A percentile compares a stretch with the other conserved stretches of the same genome.
These are phyloP conservation scores for Phymastichus coffea DNA, from an alignment of 1,140 invertebrate genomes.

Conservation along the genomic window DNA sequence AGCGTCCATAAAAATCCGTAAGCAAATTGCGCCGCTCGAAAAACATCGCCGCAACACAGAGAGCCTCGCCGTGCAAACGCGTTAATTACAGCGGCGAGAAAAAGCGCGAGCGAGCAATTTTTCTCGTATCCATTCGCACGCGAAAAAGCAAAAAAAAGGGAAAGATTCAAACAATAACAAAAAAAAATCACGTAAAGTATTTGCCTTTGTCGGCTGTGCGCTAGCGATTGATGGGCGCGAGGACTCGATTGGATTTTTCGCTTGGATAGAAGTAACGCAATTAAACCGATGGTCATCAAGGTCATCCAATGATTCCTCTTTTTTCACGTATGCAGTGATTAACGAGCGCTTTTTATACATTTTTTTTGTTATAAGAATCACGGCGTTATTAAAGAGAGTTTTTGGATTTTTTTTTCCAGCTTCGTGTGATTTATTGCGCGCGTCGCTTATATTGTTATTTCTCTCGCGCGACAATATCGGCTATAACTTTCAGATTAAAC, in stretches of 20 bases:
- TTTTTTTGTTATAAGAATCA: no score
- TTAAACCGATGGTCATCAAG: slow-evolving; percentile 42
- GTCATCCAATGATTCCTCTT: not conserved
- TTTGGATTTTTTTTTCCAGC: no score
- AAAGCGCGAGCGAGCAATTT: not conserved
- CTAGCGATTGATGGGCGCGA: slow-evolving; percentile 41
- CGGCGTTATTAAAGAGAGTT: no score
- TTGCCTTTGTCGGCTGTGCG: slow-evolving; percentile 34
- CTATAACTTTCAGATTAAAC: no score
- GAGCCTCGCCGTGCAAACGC: not conserved
- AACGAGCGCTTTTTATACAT: no score
- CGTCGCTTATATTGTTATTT: no score
- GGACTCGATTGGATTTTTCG: no score
- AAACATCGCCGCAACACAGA: not conserved
- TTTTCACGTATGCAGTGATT: no score
- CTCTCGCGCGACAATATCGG: no score
- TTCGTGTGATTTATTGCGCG: no score
- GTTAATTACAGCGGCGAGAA: slow-evolving; percentile 5
- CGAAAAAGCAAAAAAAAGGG: not conserved
- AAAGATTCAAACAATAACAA: slow-evolving; percentile 14
- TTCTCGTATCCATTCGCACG: no score
- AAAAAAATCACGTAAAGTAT: slow-evolving; percentile 31
- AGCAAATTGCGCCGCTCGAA: not conserved
- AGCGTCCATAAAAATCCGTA: no score
- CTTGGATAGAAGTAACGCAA: slow-evolving; percentile 52